phyloP scores from a whole-genome alignment of 64 coral and sea anemone genomes.

The Montipora cactus region DNA sequence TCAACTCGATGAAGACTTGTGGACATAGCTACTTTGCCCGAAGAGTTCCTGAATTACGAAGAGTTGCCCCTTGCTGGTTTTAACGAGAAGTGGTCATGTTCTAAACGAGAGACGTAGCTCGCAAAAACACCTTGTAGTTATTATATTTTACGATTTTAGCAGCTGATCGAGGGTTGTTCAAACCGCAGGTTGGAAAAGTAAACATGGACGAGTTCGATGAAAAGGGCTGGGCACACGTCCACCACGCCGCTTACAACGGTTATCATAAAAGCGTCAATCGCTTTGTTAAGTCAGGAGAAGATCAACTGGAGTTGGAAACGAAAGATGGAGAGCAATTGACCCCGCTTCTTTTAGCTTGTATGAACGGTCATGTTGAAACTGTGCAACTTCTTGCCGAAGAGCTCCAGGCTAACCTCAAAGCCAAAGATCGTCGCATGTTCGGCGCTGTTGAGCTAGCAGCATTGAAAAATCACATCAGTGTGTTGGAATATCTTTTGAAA shows the following conservation, averaged over 20 bases:
- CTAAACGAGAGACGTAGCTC: neutral
- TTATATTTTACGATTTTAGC: neutral
- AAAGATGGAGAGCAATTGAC: slow-evolving; percentile 85
- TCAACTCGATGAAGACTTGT: neutral
- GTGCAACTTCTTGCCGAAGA: slow-evolving; percentile 87
- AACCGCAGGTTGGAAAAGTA: neutral
- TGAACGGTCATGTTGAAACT: slow-evolving; percentile 82
- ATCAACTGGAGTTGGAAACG: slow-evolving; percentile 92
- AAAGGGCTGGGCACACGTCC: slow-evolving; percentile 99
- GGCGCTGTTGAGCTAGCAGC: slow-evolving; percentile 78
- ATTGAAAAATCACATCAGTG: slow-evolving; percentile 61
- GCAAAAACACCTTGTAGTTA: neutral
- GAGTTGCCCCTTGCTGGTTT: neutral
- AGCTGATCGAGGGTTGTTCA: neutral
- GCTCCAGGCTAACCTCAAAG: slow-evolving; percentile 84
- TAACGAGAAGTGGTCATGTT: neutral
- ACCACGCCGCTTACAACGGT: slow-evolving; percentile 92
- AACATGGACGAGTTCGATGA: slow-evolving; percentile 98
- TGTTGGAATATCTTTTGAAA: slow-evolving; percentile 89
- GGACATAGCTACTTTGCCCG: neutral
- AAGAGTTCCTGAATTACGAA: neutral
- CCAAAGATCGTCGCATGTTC: slow-evolving; percentile 71
- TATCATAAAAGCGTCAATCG: slow-evolving; percentile 96
- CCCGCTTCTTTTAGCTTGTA: slow-evolving; percentile 86
- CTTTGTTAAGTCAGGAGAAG: slow-evolving; percentile 84